These are phyloP conservation scores for Acyrthosiphon pisum DNA, from an alignment of 1,140 invertebrate species.

Conservation along the genomic window DNA sequence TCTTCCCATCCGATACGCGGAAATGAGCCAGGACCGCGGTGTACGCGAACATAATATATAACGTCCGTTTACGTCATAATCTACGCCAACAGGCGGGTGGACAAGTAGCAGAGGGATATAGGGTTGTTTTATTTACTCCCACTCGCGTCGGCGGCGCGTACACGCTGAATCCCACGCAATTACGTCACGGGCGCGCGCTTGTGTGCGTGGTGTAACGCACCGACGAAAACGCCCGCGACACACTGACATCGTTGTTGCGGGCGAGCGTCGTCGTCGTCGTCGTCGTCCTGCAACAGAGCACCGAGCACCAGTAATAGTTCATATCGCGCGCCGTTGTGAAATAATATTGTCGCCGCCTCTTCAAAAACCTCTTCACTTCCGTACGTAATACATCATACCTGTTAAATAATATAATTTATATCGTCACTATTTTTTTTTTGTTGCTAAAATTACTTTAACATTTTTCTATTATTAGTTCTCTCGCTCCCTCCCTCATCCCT, in stretches of 20 bases:
- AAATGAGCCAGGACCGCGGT: background rate
- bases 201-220: background rate
- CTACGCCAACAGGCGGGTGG: background rate
- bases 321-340: background rate
- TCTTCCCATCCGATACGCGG: background rate
- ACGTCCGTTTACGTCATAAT: background rate
- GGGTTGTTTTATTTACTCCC: slow-evolving; percentile 14
- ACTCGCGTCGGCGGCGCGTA: background rate
- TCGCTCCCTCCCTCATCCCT: background rate
- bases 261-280: background rate
- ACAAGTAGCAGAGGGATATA: background rate
- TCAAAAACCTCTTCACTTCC: slow-evolving; percentile 8
- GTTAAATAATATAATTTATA: background rate
- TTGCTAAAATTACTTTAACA: background rate
- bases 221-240: slow-evolving; percentile 49
- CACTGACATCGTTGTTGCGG: slow-evolving; percentile 49
- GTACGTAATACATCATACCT: background rate
- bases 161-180: background rate
- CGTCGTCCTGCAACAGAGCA: background rate
- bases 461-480: background rate
- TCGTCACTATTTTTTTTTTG: background rate
- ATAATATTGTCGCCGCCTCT: background rate
- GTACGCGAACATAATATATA: background rate
- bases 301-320: background rate
- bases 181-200: slow-evolving; percentile 14